Base-by-base conservation (phyloP, 2,888 invertebrate genomes). In the Bugula neritina region DNA sequence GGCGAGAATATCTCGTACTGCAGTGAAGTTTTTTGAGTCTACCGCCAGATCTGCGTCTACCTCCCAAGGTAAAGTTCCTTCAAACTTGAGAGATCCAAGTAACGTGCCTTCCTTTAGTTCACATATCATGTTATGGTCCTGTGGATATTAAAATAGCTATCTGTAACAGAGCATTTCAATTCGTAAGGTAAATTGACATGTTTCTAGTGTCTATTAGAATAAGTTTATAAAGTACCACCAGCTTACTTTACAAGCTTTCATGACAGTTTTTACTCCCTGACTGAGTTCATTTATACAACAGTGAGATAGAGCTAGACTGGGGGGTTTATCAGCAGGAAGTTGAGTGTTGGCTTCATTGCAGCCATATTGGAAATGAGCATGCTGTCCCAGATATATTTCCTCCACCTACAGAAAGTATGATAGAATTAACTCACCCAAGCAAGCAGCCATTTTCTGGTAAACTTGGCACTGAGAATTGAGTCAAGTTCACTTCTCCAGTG, bases 21-120 rank as follows among this genome's bases (percentile, higher is more conserved):
- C 27, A 34, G 63, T 25, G n/a, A 63, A 21, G n/a, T 63, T 63
- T 21, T 31, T n/a, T 13, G 27, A 13, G 27, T 31, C 63, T 71
- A 78, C 77, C 10, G 75, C 72, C 1, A 81, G 73, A 73, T 82
- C 81, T 21, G 77, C 80, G 74, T 82, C 82, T 13, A 78, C 72
- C 73, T 81, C 82, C 83, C 83, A 83, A 3, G 82, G 82, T 23
- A 82, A 74, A 69, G 78, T 75, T 69, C 77, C 79, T 29, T 75
- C 72, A 52, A 82, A 76, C 73, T 82, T 83, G 17, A 82, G 79
- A 21, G 83, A 80, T 17, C 82, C 82, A 2, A 83, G 74, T 3
- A 78, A 54, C 1, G 80, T 78, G 1, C 82, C 82, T 25, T 80
- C 78, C 34, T 78, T 77, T 13, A 81, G 72, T 71, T 81, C 79